phyloP scores from a whole-genome alignment of 1,140 invertebrate genomes.

The Heliconius congener region DNA sequence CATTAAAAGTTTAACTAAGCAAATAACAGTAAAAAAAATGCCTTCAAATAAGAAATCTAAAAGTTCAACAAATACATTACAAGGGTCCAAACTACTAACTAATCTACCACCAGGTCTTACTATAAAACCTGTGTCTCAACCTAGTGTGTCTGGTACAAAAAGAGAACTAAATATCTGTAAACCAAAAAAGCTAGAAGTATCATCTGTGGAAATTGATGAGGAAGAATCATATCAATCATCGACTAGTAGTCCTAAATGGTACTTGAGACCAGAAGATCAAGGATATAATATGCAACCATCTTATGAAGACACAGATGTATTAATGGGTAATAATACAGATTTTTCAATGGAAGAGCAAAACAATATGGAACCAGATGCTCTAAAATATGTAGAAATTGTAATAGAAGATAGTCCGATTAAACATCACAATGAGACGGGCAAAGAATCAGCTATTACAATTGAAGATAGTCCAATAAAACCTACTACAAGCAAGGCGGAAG shows the following conservation, averaged over 20 bases:
- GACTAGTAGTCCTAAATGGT: conserved; percentile 62
- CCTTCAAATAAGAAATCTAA: conserved; percentile 31
- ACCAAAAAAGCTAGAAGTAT: conserved; percentile 38
- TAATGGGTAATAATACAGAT: conserved; percentile 19
- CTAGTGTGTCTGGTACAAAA: conserved; percentile 25
- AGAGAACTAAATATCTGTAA: conserved; percentile 25
- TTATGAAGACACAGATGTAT: conserved; percentile 23
- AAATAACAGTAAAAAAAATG: conserved; percentile 36
- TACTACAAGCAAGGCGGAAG: conserved; percentile 24
- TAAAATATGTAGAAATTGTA: conserved; percentile 65
- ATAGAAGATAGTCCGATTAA: conserved; percentile 77
- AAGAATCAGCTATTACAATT: conserved; percentile 61
- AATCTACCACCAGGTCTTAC: conserved; percentile 65
- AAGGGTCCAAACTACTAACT: conserved; percentile 34
- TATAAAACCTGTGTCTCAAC: conserved; percentile 36
- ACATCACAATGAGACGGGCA: conserved; percentile 44
- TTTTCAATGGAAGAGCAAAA: conserved; percentile 55
- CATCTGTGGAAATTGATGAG: conserved; percentile 68
- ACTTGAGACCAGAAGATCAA: conserved; percentile 66
- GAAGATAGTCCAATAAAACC: conserved; percentile 69
- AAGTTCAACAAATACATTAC: conserved; percentile 20
- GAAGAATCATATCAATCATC: conserved; percentile 50
- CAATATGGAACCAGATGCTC: conserved; percentile 61
- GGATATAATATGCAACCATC: conserved; percentile 21
- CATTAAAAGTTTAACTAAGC: conserved; percentile 26